Evolutionary conservation across 2,797 vertebrate genomes (phyloP).

Genomic region (Falco naumanni): DNA sequence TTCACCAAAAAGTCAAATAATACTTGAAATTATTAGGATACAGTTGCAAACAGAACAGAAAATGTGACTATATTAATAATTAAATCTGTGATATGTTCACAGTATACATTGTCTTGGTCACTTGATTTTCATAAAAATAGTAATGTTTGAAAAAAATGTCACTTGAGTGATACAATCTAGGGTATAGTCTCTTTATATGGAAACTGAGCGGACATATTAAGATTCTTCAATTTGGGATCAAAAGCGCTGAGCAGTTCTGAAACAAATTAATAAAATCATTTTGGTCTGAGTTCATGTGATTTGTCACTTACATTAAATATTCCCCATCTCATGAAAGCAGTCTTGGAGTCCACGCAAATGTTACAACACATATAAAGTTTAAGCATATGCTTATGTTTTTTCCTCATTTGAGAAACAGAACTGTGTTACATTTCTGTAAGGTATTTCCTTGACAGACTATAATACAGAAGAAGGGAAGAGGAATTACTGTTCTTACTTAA

Average conservation of each 20-base stretch:
- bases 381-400: background rate
- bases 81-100: background rate
- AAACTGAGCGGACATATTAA: background rate
- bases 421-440: background rate
- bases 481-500: background rate
- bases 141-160: background rate
- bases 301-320: background rate
- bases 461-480: background rate
- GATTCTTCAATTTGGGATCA: background rate
- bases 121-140: background rate
- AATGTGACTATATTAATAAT: background rate
- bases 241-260: background rate
- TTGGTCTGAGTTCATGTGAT: background rate
- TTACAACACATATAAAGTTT: background rate
- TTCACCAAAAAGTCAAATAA: background rate
- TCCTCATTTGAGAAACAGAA: background rate
- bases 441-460: background rate
- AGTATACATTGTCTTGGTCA: background rate
- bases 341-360: background rate
- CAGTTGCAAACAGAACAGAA: background rate
- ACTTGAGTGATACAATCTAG: background rate
- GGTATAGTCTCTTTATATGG: background rate
- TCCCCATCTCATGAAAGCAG: background rate
- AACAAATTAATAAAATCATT: background rate
- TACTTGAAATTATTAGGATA: background rate